phyloP scores from a whole-genome alignment of 2,113 vertebrate genomes.

The Ptilonorhynchus violaceus region DNA sequence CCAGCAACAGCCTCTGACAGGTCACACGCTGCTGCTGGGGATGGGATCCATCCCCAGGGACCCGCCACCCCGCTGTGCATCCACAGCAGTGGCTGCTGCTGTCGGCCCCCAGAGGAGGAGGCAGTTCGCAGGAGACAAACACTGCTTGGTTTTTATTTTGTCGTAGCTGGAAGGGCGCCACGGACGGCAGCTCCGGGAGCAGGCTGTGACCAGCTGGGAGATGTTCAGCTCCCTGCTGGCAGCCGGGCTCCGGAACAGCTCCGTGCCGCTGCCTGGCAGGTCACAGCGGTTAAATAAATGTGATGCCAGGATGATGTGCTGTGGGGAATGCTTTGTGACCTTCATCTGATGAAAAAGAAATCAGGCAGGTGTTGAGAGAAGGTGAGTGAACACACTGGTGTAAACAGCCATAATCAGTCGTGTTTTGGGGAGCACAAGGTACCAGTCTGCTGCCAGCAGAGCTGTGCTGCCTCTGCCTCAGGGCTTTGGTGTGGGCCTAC shows the following conservation, averaged over 20 bases:
- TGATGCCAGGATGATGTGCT: background rate
- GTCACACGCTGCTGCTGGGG: background rate
- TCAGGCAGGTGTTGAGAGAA: background rate
- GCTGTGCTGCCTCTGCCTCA: background rate
- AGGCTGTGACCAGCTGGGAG: background rate
- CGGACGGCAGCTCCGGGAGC: background rate
- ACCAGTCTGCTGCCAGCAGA: background rate
- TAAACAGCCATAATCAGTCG: background rate
- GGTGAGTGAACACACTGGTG: background rate
- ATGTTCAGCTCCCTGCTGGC: background rate
- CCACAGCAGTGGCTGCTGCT: background rate
- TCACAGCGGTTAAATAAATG: background rate
- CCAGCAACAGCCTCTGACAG: background rate
- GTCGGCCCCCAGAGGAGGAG: background rate
- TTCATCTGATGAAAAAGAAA: background rate
- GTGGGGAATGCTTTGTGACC: background rate
- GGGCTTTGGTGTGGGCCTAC: background rate
- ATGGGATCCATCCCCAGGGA: background rate
- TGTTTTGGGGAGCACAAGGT: background rate
- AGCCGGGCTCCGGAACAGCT: background rate
- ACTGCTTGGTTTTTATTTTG: background rate
- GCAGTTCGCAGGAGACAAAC: background rate
- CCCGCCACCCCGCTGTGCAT: fast-evolving
- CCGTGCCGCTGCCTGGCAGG: background rate
- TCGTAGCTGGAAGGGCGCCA: background rate